Evolutionary conservation across 2,113 vertebrate genomes (phyloP), one percentile per base, ranked within the genome.

Genomic region (Siniperca chuatsi): DNA sequence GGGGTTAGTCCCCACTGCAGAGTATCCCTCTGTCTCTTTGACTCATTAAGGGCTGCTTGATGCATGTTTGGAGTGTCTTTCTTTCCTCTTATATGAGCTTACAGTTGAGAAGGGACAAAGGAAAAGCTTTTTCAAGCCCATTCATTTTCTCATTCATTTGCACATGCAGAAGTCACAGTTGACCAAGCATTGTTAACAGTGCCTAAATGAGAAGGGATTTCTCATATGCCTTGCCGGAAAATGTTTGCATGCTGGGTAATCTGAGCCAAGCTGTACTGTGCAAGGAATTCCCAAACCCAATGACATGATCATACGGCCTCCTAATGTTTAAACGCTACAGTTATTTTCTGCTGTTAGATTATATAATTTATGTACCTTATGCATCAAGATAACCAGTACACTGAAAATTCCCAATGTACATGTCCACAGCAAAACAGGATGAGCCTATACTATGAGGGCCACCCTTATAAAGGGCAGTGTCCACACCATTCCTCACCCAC

Each of bases 151-250:
- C 61, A 23, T 85, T 77, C 74, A 75, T 80, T 85, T 87, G 77
- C 82, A 74, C 70, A 3, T 87, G 80, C 52, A 69, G 74, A 83
- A 87, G 79, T 91, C 81, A 87, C 89, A 90, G 82, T 77, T 90
- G 84, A 92, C 82, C 71, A 75, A 89, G 68, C 86, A 78, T 84
- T 86, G 89, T 87, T 82, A 84, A 79, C 73, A 84, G 65, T n/a
- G 67, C 73, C 73, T 90, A 89, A 90, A 92, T 92, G 84, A 84
- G 84, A 86, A 82, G 75, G 62, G 83, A 81, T 89, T 87, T 71
- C 80, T 69, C 35, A 42, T 60, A 64, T 73, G 75, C 76, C 65
- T 83, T 78, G 82, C 78, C 87, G 86, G 76, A 69, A 82, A 83
- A 76, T 87, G 83, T 90, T 89, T 85, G 85, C 81, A 78, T 84